These are phyloP conservation scores for Ciona savignyi DNA, from an alignment of 23 tunicate species.

Conservation along the genomic window DNA sequence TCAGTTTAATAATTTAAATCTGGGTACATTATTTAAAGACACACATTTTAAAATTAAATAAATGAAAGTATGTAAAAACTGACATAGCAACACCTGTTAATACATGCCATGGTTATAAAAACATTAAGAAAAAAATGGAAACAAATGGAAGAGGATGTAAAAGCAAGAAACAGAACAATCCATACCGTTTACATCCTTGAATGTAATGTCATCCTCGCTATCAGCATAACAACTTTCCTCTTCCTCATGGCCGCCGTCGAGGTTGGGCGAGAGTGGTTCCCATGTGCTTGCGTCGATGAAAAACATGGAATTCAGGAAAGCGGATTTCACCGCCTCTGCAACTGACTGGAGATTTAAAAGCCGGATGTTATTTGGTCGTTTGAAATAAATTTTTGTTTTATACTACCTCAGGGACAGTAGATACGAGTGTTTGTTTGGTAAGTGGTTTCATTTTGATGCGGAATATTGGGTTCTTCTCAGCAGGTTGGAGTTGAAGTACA, in stretches of 20 bases:
- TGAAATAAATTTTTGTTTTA: not conserved
- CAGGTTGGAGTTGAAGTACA: constrained; percentile 15
- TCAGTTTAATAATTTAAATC: too few relatives aligned
- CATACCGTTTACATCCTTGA: not conserved
- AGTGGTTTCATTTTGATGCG: constrained; percentile 52
- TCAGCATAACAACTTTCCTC: not conserved
- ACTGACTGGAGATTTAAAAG: constrained; percentile 43
- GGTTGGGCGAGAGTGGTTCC: constrained; percentile 31
- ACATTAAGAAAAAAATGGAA: too few relatives aligned
- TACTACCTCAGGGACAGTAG: constrained; percentile 47
- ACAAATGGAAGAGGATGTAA: too few relatives aligned
- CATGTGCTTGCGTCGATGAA: constrained; percentile 21
- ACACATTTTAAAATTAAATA: too few relatives aligned
- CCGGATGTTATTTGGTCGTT: not conserved
- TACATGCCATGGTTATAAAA: too few relatives aligned
- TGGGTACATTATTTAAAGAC: too few relatives aligned
- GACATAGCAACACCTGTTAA: too few relatives aligned
- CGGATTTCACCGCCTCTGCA: constrained; percentile 13
- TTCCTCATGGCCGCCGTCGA: not conserved
- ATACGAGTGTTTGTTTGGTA: constrained; percentile 17
- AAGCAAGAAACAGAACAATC: too few relatives aligned
- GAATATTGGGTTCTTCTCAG: constrained; percentile 22
- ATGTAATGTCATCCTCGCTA: not conserved
- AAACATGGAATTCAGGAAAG: constrained; percentile 34
- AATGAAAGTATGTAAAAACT: too few relatives aligned